These are phyloP conservation scores for Pachydiplax longipennis DNA, from an alignment of 2,888 invertebrate genomes.

Conservation along the genomic window DNA sequence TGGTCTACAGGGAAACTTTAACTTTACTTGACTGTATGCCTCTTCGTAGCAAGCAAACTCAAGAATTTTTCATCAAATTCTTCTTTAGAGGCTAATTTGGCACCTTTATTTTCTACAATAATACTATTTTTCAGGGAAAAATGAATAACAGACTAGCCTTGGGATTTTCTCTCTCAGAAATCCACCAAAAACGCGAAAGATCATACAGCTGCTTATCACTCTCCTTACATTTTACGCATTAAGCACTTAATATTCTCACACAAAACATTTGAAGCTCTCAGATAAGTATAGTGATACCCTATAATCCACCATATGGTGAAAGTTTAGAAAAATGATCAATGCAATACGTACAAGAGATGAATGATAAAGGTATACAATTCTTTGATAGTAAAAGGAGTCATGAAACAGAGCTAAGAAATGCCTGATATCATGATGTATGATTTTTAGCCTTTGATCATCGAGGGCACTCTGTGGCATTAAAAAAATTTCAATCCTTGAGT, in stretches of 20 bases:
- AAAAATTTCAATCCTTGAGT: constrained; percentile 35
- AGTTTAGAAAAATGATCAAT: constrained; percentile 21
- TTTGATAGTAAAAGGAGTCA: not conserved
- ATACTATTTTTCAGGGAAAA: not conserved
- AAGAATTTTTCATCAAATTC: constrained; percentile 6
- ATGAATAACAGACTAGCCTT: not conserved
- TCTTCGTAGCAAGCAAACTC: not conserved
- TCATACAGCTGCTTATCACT: constrained; percentile 18
- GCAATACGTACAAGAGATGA: constrained; percentile 10
- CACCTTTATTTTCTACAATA: constrained; percentile 12
- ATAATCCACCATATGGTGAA: constrained; percentile 4
- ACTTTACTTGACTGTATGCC: not conserved
- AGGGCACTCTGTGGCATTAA: constrained; percentile 40
- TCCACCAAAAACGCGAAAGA: not conserved
- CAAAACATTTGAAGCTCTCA: constrained; percentile 40
- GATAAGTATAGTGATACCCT: constrained; percentile 36
- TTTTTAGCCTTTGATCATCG: constrained; percentile 38
- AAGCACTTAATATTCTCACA: constrained; percentile 33
- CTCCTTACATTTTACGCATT: not conserved
- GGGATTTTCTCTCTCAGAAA: not conserved
- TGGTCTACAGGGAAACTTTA: not conserved
- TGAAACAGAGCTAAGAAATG: constrained; percentile 25
- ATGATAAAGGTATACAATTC: constrained; percentile 18
- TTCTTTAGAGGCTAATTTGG: not conserved
- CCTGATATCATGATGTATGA: constrained; percentile 3